phyloP scores from a whole-genome alignment of 2,888 invertebrate genomes.

The Polymixis flavicincta region DNA sequence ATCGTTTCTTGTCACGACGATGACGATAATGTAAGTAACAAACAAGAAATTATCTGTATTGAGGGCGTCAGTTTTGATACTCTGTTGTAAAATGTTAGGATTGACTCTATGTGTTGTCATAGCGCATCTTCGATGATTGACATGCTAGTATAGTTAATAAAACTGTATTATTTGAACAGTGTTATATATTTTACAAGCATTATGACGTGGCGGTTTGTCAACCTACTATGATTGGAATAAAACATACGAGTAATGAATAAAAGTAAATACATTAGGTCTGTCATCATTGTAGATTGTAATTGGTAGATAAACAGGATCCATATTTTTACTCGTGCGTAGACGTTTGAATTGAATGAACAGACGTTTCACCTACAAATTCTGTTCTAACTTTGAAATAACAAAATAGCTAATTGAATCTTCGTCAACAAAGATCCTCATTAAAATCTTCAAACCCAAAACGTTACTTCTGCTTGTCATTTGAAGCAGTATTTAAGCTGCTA shows the following conservation, averaged over 20 bases:
- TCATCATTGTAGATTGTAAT: conserved; percentile 35
- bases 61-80: conserved; percentile 68
- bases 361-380: conserved; percentile 17
- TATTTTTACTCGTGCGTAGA: background rate
- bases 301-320: background rate
- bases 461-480: conserved; percentile 31
- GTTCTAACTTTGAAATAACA: background rate
- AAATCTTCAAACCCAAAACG: conserved; percentile 3
- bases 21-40: conserved; percentile 77
- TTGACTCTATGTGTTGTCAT: conserved; percentile 55
- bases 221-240: conserved; percentile 33
- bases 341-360: conserved; percentile 7
- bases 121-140: conserved; percentile 59
- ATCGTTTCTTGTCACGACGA: conserved; percentile 77
- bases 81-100: conserved; percentile 56
- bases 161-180: conserved; percentile 58
- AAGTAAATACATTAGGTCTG: conserved; percentile 33
- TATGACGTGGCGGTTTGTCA: conserved; percentile 46
- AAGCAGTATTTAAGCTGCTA: conserved; percentile 18
- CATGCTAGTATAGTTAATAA: conserved; percentile 63
- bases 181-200: conserved; percentile 39
- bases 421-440: background rate
- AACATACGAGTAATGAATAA: conserved; percentile 35
- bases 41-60: conserved; percentile 78
- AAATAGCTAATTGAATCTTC: background rate